Percentiles rank a stretch among this genome's conserved stretches.
These are phyloP conservation scores for Drosophila obscura DNA, from an alignment of 1,140 invertebrate genomes.

Conservation along the genomic window DNA sequence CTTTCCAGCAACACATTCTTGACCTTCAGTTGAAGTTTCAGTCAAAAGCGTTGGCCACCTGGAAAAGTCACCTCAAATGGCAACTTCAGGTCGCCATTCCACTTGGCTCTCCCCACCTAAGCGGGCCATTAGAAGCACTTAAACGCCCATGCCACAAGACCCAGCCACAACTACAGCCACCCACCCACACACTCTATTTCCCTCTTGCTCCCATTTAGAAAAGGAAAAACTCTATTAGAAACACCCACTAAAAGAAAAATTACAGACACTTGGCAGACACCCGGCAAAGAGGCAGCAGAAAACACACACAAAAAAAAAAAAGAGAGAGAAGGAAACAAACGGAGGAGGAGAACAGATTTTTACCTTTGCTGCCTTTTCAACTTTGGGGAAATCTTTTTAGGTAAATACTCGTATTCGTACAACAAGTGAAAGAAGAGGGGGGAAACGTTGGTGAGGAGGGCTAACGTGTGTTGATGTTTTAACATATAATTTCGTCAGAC, in stretches of 20 bases:
- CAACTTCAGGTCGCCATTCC: too few relatives aligned
- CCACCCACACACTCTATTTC: background rate
- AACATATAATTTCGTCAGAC: constrained; percentile 74
- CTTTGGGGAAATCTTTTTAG: constrained; percentile 46
- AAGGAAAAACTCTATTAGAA: constrained; percentile 65
- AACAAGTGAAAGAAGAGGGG: background rate
- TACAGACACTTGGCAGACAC: constrained; percentile 69
- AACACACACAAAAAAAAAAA: constrained; percentile 24
- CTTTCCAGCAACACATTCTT: too few relatives aligned
- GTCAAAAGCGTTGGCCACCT: constrained; percentile 5
- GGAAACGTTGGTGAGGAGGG: background rate
- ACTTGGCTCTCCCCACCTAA: constrained; percentile 24
- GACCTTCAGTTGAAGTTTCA: constrained; percentile 37
- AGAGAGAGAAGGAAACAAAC: constrained; percentile 3
- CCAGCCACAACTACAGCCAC: constrained; percentile 6
- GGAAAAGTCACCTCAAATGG: too few relatives aligned
- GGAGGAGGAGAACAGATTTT: background rate
- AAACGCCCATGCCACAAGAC: constrained; percentile 50
- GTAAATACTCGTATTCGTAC: constrained; percentile 23
- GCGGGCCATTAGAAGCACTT: constrained; percentile 59
- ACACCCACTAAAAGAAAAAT: constrained; percentile 75
- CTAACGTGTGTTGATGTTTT: constrained; percentile 44
- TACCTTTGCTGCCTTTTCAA: constrained; percentile 16
- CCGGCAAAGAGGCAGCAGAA: constrained; percentile 40
- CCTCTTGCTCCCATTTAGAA: constrained; percentile 1